Evolutionary conservation across 2,888 invertebrate species (phyloP), one percentile per base, ranked within the genome.

Genomic region (Arrhopalites spinosus): DNA sequence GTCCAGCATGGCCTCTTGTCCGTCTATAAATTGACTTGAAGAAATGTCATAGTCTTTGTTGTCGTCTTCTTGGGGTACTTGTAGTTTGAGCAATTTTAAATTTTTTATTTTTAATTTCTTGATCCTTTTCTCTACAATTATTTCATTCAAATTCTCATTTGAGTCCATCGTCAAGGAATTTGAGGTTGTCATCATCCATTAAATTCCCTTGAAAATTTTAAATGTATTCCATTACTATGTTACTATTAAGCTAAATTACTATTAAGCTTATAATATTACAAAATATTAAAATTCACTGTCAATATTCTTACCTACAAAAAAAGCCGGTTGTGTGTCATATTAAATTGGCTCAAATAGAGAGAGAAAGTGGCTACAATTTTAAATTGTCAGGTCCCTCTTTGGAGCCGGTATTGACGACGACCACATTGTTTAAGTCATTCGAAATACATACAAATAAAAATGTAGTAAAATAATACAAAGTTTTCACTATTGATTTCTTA

Each of bases 401-500:
- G 36, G 11, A 36, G 36, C 36, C 36, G 36, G 36, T 11, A 7
- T 36, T 11, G 47, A 45, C 8, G 47, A 45, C 47, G 47, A 20
- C 7, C 53, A 53, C 17, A 20, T 53, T 17, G 53, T 53, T 17
- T 8, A 15, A 20, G 23, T 43, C 45, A 27, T 61, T 74, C 1
- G 23, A 61, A 59, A 27, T 68, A 67, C 29, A 63, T 29, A 25
- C 11, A 63, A 61, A 72, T 25, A 20, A 20, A 59, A 43, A 29
- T 71, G 27, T 15, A 59, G 11, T 36, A 17, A 36, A 71, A 29
- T 59, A 30, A 20, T 74, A 36, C 74, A 67, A 56, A 30, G 73
- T 74, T 68, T 74, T 68, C 67, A 74, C 74, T 67, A 74, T 68
- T 74, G 67, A 74, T 56, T 74, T 74, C 68, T 68, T 74, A 68